Evolutionary conservation across 2,113 vertebrate genomes (phyloP).

Genomic region (Dunckerocampus dactyliophorus): DNA sequence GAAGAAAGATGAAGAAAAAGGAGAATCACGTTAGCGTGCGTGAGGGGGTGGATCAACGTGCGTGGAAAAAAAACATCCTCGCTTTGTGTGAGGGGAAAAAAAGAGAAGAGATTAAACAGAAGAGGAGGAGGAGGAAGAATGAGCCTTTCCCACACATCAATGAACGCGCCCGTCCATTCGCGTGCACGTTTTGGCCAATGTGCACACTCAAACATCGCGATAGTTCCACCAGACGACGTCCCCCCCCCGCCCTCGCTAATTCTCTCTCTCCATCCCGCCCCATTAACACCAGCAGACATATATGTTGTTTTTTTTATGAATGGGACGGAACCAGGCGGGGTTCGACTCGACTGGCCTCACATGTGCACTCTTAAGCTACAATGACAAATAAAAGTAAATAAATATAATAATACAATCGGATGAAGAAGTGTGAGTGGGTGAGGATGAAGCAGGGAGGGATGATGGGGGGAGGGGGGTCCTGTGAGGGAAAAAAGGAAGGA

Average conservation of each 20-base stretch:
- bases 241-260: conserved; percentile 25
- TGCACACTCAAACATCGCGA: not conserved
- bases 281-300: conserved; percentile 44
- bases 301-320: conserved; percentile 76
- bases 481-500: conserved; percentile 59
- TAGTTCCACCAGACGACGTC: not conserved
- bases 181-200: not conserved
- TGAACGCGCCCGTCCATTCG: conserved; percentile 68
- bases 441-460: conserved; percentile 49
- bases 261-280: conserved; percentile 45
- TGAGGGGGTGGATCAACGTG: not conserved
- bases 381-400: not conserved
- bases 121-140: conserved; percentile 42
- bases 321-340: conserved; percentile 55
- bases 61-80: not conserved
- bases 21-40: not conserved
- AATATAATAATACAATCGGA: too few relatives aligned
- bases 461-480: conserved; percentile 64
- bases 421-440: conserved; percentile 50
- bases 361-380: too few relatives aligned
- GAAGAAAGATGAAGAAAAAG: conserved; percentile 8
- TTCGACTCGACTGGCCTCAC: conserved; percentile 21
- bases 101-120: not conserved
- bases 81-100: not conserved
- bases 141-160: conserved; percentile 73